Conservation (phyloP, 2,888 invertebrate species). For the Leptinotarsa juncta region DNA sequence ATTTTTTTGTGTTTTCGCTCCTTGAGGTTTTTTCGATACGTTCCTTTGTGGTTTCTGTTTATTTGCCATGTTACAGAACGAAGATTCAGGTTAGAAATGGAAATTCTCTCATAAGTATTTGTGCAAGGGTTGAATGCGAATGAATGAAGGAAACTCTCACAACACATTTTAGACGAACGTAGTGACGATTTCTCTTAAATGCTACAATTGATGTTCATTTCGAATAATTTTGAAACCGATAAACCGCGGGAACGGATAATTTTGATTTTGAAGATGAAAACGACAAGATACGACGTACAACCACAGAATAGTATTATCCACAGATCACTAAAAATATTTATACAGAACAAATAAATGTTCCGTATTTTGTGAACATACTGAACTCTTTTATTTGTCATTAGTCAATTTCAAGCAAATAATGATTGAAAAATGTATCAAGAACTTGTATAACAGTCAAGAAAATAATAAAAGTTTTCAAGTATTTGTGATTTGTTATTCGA, state of each 20-base stretch:
- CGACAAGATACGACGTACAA: conserved; percentile 27
- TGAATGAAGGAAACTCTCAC: background rate
- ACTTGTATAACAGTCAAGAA: too few relatives aligned
- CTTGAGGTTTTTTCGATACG: conserved; percentile 1
- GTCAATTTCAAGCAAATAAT: too few relatives aligned
- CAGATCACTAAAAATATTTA: background rate
- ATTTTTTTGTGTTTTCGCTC: conserved; percentile 14
- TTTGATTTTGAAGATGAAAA: conserved; percentile 28
- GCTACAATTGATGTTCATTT: conserved; percentile 1
- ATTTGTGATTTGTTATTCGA: too few relatives aligned
- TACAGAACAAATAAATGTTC: background rate
- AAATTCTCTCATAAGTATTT: conserved; percentile 9
- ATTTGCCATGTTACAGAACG: conserved; percentile 37
- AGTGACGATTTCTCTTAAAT: conserved; percentile 1
- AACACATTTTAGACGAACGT: conserved; percentile 19
- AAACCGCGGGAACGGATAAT: conserved; percentile 37
- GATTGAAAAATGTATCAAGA: too few relatives aligned
- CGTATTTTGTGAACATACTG: too few relatives aligned
- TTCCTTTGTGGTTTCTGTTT: conserved; percentile 27
- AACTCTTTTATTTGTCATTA: too few relatives aligned
- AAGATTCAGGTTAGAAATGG: conserved; percentile 34
- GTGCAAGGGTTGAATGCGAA: background rate
- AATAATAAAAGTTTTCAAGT: too few relatives aligned
- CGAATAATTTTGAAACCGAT: conserved; percentile 26
- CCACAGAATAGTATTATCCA: background rate